Base-by-base conservation (phyloP, 2,888 invertebrate species). In the Lithosia quadra region DNA sequence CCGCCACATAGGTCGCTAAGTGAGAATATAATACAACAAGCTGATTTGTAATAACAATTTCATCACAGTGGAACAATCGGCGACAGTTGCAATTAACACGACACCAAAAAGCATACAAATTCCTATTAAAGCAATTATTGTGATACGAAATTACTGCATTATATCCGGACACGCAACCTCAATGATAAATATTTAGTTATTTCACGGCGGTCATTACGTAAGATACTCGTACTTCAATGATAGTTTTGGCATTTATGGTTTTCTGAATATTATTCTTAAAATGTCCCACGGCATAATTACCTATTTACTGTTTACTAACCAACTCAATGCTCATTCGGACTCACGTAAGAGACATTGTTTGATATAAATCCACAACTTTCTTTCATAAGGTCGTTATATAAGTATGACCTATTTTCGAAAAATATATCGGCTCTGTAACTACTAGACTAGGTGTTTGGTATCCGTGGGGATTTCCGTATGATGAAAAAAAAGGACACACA, bases 151-250 rank as follows among this genome's bases (percentile, higher is more conserved):
- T 67, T 21, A 75, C 67, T 69, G 43, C 66, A 58, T 69, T 71
- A 62, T 60, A 68, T 69, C 65, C 68, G 67, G 71, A 67, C 72
- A 77, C 71, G 78, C 80, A 77, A 78, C 34, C 59, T 58, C 21
- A 49, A 28, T 28, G 24, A 61, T 24, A 43, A 61, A 28, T 28
- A 49, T 61, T 39, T 18, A 24, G 9, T 61, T 39, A 61, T 21
- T 24, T 61, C 18, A 43, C 28, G 24, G 24, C 24, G 61, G 24
- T 24, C 8, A 18, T 61, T 24, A 61, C 24, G 39, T 61, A 61
- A 61, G 22, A 49, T 49, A 5, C n/a, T 49, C 2, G 43, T 7
- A n/a, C 49, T 9, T 18, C 18, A 18, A 18, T 1, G 4, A 18
- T 49, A 49, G 0, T 18, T 28, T 8, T 49, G n/a, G n/a, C 18